Evolutionary conservation across 2,797 vertebrate genomes (phyloP).

Genomic region (Valencia hispanica): DNA sequence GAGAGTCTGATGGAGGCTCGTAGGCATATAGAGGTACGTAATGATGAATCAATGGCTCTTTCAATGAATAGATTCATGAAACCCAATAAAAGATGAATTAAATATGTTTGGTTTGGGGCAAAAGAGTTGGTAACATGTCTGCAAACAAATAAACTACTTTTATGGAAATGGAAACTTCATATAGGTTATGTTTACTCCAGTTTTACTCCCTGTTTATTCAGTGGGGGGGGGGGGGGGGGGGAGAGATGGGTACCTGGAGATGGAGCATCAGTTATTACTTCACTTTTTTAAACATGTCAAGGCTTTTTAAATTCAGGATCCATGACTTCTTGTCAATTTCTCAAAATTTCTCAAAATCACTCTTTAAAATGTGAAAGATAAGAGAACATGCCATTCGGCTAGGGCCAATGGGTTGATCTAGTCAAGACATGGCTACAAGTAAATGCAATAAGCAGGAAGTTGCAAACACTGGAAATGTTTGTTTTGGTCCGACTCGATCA

Average conservation of each 20-base stretch:
- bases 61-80: not conserved
- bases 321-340: not conserved
- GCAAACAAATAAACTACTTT: not conserved
- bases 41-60: not conserved
- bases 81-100: not conserved
- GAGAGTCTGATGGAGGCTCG: slow-evolving; percentile 79
- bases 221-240: too few species aligned
- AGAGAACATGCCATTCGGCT: not conserved
- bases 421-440: not conserved
- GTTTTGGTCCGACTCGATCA: too few species aligned
- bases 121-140: not conserved
- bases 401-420: not conserved
- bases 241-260: too few species aligned
- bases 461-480: too few species aligned
- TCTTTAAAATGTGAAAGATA: not conserved
- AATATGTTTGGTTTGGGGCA: not conserved
- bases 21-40: slow-evolving; percentile 80
- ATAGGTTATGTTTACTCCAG: not conserved
- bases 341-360: not conserved
- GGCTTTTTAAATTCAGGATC: not conserved
- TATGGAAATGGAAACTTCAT: not conserved
- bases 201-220: too few species aligned
- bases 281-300: not conserved
- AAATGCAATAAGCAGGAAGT: not conserved
- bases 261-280: too few species aligned